Evolutionary conservation across 2,888 invertebrate genomes (phyloP), one percentile per base, ranked within the genome.

Genomic region (Eristalis pertinax): DNA sequence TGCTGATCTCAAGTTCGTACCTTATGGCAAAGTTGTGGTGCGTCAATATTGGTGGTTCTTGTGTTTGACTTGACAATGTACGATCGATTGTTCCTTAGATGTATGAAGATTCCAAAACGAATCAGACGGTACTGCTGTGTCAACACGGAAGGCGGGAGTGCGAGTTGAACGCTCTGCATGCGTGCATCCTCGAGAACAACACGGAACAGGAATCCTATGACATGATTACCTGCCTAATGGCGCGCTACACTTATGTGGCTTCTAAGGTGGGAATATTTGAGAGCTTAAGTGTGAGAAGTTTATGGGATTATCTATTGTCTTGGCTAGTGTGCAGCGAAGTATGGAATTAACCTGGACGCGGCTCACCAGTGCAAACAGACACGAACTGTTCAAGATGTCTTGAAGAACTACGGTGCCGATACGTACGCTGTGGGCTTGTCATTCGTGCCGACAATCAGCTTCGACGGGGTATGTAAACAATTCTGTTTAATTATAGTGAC

Each of bases 11-110:
- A 88, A 91, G 76, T 90, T 93, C 8, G 91, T 92, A 77, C 93
- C 93, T 1, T 93, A 91, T 65, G 93, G 93, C 29, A 92, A 93
- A 89, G 93, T 92, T 4, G 78, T 89, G 24, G 93, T 93, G 88
- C 90, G 92, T 90, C 5, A 15, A 10, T 50, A 7, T 1, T 13
- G 22, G 15, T 8, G 7, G 50, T 5, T 38, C 35, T 63, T 65
- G 56, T n/a, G 32, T 38, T 68, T 43, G 13, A 60, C 58, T 22
- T 50, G 32, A 19, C 19, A 50, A 15, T 24, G 1, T 56, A 1
- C 19, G 10, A 38, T 19, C 32, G 15, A 63, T 35, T n/a, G n/a
- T 63, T 29, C 7, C 7, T 62, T 50, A 91, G 91, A 63, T 77
- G 19, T 90, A 88, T 79, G 84, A 74, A 0, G 89, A 92, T 85